phyloP scores from a whole-genome alignment of 2,888 invertebrate genomes.

The Lydus trimaculatus region DNA sequence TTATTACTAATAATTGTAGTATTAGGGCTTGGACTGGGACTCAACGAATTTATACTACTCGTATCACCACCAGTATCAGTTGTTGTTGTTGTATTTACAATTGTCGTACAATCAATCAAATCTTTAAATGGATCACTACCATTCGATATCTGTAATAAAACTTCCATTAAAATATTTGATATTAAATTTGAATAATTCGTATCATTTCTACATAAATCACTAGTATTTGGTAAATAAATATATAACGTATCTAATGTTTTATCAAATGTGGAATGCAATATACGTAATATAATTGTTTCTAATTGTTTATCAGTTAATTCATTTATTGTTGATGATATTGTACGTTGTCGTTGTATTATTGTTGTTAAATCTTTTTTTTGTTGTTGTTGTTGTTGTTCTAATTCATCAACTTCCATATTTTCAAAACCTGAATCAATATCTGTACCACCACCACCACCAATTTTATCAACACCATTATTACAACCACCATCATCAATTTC shows the following conservation, averaged over 20 bases:
- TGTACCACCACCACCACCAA: slow-evolving; percentile 58
- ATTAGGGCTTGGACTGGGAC: slow-evolving; percentile 54
- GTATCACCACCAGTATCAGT: slow-evolving; percentile 54
- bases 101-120: slow-evolving; percentile 31
- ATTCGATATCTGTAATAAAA: slow-evolving; percentile 57
- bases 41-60: slow-evolving; percentile 54
- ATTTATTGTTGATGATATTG: slow-evolving; percentile 58
- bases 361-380: slow-evolving; percentile 61
- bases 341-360: slow-evolving; percentile 55
- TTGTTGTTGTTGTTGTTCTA: slow-evolving; percentile 61
- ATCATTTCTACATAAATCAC: slow-evolving; percentile 62
- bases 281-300: slow-evolving; percentile 69
- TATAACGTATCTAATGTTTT: slow-evolving; percentile 57
- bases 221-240: slow-evolving; percentile 62
- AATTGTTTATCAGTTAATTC: slow-evolving; percentile 73
- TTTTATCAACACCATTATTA: slow-evolving; percentile 59
- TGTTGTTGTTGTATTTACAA: slow-evolving; percentile 40
- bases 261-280: slow-evolving; percentile 76
- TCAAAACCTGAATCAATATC: slow-evolving; percentile 78
- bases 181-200: slow-evolving; percentile 63
- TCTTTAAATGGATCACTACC: slow-evolving; percentile 57
- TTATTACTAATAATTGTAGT: too few species aligned
- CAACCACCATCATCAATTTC: slow-evolving; percentile 66
- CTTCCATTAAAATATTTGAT: slow-evolving; percentile 72
- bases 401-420: slow-evolving; percentile 76